Evolutionary conservation across 2,113 vertebrate species (phyloP), one percentile per base, ranked within the genome.

Genomic region (Notothenia rossii): DNA sequence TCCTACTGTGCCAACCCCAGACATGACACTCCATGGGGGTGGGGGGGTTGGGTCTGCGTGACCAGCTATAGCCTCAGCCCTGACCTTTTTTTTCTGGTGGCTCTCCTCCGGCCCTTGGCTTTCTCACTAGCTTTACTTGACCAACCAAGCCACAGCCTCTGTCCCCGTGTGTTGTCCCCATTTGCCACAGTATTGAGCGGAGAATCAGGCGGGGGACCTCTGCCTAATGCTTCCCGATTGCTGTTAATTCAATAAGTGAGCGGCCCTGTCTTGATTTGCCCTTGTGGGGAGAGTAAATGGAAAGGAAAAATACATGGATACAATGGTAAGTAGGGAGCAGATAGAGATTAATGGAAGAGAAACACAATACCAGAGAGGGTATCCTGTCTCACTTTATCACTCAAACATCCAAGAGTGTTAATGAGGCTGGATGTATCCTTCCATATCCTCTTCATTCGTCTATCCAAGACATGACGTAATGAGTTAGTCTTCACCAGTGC

Each of bases 201-300:
- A 91, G 83, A 91, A 90, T 87, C 89, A 86, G 72, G 79, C 70
- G 58, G 66, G 59, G 81, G 81, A 86, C 84, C 78, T 72, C 78
- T 75, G 82, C 81, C 77, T 92, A 93, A 93, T 93, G 91, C 88
- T 88, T 92, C 82, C 85, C 54, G 84, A 91, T 92, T 85, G 83
- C 88, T 88, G 86, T 85, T 92, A 93, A 94, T 93, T 93, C 87
- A 94, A 93, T 94, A 93, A 91, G 84, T 62, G 79, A 84, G 80
- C 15, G 45, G 79, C 71, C 77, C 77, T 80, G 83, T 49, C 78
- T 86, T 89, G 81, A 80, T 87, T 78, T 92, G 81, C 70, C 85
- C 87, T 92, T 86, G 77, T 79, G 71, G 72, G 61, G 72, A 72
- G 81, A 81, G 66, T 72, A 84, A 88, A 85, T 83, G 77, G 77